These are phyloP conservation scores for Conus betulinus DNA, from an alignment of 1,140 invertebrate species.

Conservation along the genomic window DNA sequence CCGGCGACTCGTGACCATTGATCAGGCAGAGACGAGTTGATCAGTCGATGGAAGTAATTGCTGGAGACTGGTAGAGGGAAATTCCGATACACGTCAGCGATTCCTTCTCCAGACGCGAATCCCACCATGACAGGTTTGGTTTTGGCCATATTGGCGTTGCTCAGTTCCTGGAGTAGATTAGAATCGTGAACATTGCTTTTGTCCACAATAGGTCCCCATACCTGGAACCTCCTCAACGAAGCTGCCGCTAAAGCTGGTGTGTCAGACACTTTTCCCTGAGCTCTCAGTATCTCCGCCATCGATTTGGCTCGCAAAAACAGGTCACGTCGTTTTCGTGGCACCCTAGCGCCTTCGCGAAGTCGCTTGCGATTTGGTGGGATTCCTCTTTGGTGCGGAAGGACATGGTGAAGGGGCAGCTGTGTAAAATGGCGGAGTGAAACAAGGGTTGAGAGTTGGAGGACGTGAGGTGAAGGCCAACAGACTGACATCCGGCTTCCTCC, in stretches of 20 bases:
- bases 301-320: slow-evolving; percentile 31
- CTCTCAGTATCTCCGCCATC: slow-evolving; percentile 19
- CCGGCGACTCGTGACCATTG: neutral
- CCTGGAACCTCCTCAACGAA: slow-evolving; percentile 19
- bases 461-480: slow-evolving; percentile 41
- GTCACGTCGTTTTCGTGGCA: slow-evolving; percentile 31
- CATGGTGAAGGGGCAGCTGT: slow-evolving; percentile 41
- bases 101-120: neutral
- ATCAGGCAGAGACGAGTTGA: neutral
- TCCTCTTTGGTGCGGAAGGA: slow-evolving; percentile 29
- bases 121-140: slow-evolving; percentile 35
- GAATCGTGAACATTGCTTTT: slow-evolving; percentile 12
- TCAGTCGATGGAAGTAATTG: slow-evolving; percentile 5
- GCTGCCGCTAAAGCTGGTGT: neutral
- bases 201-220: slow-evolving; percentile 35
- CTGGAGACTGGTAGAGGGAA: slow-evolving; percentile 16
- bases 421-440: slow-evolving; percentile 38
- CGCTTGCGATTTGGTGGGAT: slow-evolving; percentile 1
- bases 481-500: slow-evolving; percentile 46
- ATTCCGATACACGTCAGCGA: slow-evolving; percentile 5
- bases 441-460: slow-evolving; percentile 26
- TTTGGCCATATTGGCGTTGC: neutral
- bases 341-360: slow-evolving; percentile 26
- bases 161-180: slow-evolving; percentile 9
- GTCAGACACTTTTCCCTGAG: slow-evolving; percentile 2